phyloP scores from a whole-genome alignment of 2,888 invertebrate genomes.

The Neria commutata region DNA sequence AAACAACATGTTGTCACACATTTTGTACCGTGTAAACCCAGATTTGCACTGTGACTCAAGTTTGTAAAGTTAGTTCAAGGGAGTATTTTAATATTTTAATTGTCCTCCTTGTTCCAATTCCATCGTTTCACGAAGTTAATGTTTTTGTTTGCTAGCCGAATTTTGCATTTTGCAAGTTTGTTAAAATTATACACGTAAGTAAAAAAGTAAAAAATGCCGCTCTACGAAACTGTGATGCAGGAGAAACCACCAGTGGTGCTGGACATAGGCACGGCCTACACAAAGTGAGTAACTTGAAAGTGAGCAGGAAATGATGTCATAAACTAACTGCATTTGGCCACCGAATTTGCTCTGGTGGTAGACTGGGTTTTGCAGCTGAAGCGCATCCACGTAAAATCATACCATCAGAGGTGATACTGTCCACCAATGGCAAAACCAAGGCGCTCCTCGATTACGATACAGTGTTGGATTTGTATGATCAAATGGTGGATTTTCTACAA shows the following conservation, averaged over 20 bases:
- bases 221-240: constrained; percentile 82
- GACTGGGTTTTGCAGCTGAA: constrained; percentile 93
- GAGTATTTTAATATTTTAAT: no score
- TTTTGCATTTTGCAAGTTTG: background rate
- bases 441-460: constrained; percentile 71
- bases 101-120: no score
- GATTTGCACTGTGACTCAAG: no score
- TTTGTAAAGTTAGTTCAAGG: no score
- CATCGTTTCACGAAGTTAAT: no score
- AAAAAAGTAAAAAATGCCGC: constrained; percentile 67
- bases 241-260: constrained; percentile 90
- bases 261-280: constrained; percentile 89
- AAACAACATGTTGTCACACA: no score
- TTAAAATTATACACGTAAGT: background rate
- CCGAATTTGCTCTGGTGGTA: constrained; percentile 60
- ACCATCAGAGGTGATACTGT: constrained; percentile 75
- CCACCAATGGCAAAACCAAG: constrained; percentile 67
- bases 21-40: no score
- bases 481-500: constrained; percentile 87
- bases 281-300: constrained; percentile 72
- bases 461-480: constrained; percentile 77
- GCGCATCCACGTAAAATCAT: constrained; percentile 86
- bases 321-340: no score
- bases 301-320: constrained; percentile 36
- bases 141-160: background rate